Evolutionary conservation across 2,113 vertebrate species (phyloP).

Genomic region (Siphamia tubifer): DNA sequence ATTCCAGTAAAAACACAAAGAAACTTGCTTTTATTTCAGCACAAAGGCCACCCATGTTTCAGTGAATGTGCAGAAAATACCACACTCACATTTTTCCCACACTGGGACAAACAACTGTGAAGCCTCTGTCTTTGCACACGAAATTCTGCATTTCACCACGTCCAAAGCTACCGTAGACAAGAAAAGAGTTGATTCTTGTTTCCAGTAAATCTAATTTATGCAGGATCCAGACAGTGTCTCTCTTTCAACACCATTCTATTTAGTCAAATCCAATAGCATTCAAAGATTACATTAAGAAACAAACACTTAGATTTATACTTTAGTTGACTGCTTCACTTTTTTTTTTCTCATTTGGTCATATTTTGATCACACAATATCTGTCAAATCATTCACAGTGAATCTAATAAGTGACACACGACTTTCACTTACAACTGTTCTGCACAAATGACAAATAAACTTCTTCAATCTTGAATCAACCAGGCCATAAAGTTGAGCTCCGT

Average conservation of each 20-base stretch:
- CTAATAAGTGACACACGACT: not conserved
- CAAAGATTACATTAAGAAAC: slow-evolving; percentile 12
- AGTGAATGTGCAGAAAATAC: slow-evolving; percentile 50
- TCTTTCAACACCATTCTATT: not conserved
- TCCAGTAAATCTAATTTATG: slow-evolving; percentile 46
- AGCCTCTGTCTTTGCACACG: slow-evolving; percentile 27
- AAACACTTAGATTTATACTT: not conserved
- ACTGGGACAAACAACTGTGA: slow-evolving; percentile 57
- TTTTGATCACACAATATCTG: too few relatives aligned
- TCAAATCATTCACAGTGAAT: not conserved
- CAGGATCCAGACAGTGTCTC: slow-evolving; percentile 3
- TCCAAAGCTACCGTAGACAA: not conserved
- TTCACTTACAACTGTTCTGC: not conserved
- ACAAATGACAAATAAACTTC: too few relatives aligned
- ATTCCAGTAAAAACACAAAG: not conserved
- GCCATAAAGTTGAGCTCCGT: not conserved
- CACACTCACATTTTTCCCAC: slow-evolving; percentile 54
- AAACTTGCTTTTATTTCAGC: slow-evolving; percentile 49
- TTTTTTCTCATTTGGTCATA: too few relatives aligned
- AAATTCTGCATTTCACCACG: slow-evolving; percentile 29
- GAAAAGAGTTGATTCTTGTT: slow-evolving; percentile 18
- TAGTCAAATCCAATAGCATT: slow-evolving; percentile 6
- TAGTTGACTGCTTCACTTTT: not conserved
- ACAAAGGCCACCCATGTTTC: slow-evolving; percentile 54
- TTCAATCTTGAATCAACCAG: too few relatives aligned